These are phyloP conservation scores for Macquaria ambigua DNA, from an alignment of 2,113 vertebrate genomes.

Conservation along the genomic window DNA sequence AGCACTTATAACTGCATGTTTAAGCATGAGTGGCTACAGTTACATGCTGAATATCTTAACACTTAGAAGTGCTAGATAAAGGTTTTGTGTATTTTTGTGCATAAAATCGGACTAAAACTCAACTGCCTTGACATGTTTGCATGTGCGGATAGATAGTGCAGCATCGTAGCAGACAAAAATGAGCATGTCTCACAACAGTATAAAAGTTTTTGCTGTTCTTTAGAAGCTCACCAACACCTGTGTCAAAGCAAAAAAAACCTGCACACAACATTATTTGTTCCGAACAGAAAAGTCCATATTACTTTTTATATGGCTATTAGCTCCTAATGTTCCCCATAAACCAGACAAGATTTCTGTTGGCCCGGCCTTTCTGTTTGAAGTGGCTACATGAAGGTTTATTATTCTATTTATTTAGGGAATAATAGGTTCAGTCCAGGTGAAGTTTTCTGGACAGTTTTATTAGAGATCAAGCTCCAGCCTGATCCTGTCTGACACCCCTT, in stretches of 20 bases:
- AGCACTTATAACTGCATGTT: slow-evolving; percentile 23
- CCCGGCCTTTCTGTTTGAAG: background rate
- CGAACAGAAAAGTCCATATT: background rate
- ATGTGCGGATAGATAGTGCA: background rate
- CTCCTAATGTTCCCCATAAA: slow-evolving; percentile 21
- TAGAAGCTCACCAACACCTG: background rate
- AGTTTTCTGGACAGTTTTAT: background rate
- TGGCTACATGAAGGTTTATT: background rate
- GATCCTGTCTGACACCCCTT: background rate
- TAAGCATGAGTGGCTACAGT: background rate
- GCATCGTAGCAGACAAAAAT: background rate
- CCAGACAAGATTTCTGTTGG: background rate
- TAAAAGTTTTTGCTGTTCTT: background rate
- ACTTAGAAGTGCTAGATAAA: background rate
- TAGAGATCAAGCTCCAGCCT: background rate
- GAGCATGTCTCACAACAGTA: background rate
- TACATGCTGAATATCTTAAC: background rate
- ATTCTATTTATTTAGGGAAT: background rate
- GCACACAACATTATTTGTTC: background rate
- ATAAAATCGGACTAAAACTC: background rate
- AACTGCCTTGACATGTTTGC: background rate
- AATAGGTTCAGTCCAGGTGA: background rate
- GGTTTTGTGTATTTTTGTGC: background rate
- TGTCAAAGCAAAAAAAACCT: background rate
- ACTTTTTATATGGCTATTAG: slow-evolving; percentile 6